Base-by-base conservation (phyloP, 2,797 vertebrate genomes). In the Harpagifer antarcticus region DNA sequence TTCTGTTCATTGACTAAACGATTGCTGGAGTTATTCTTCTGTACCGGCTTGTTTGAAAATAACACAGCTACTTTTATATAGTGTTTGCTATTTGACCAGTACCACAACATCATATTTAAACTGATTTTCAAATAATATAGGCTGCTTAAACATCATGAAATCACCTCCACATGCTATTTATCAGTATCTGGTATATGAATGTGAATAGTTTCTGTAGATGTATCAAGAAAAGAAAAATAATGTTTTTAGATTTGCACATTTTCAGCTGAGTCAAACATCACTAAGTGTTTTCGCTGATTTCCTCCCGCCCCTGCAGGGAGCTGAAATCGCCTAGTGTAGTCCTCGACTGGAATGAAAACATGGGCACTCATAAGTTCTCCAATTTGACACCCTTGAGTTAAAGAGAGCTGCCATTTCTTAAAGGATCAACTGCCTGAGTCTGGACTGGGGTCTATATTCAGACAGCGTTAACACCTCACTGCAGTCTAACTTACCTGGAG, bases 341-440 rank as follows among this genome's bases (percentile, higher is more conserved):
- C 20, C 68, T 79, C 44, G 77, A 78, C 66, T 58, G 64, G 50
- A 75, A 44, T 47, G 55, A 72, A 77, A 81, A 61, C 64, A 53
- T 58, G 67, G 31, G 16, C 5, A 31, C 40, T 66, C 37, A 23
- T 0, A 0, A 4, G 9, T 43, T 62, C 49, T 79, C 45, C 52
- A 23, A 4, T 72, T 64, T 23, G 13, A 70, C 9, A 33, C 7
- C 44, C 72, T 64, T 1, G 15, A 54, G 13, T 68, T 70, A 61
- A 56, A 66, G 55, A 52, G 52, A 59, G 27, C 55, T 20, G 52
- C 14, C 23, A 17, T 19, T 45, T 57, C 59, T 58, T 63, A 68
- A 57, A 53, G 66, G 61, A 31, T 61, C 58, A 43, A 20, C 68
- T 42, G 43, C 55, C 48, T 12, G 4, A 11, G 40, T 56, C 56